Conservation (phyloP, 2,888 invertebrate species). For the Drosophila diplacantha region DNA sequence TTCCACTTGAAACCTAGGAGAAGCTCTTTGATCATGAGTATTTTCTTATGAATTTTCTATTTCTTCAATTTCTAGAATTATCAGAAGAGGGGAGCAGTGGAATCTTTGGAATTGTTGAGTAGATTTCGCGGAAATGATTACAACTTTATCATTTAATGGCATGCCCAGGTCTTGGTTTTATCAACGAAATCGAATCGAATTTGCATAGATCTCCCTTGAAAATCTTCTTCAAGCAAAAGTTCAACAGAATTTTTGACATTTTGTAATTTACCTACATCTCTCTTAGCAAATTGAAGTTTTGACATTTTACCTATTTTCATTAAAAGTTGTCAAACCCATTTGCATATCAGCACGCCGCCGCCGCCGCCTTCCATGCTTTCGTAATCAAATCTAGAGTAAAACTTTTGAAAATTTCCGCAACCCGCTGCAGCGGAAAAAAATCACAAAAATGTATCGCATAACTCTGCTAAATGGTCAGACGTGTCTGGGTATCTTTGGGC, state of each 20-base stretch:
- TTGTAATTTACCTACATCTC: slow-evolving; percentile 7
- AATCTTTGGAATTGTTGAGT: not conserved
- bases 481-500: slow-evolving; percentile 40
- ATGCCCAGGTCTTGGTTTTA: slow-evolving; percentile 7
- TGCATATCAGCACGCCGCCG: slow-evolving; percentile 12
- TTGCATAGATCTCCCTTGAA: slow-evolving; percentile 1
- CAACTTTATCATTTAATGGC: slow-evolving; percentile 3
- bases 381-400: slow-evolving; percentile 40
- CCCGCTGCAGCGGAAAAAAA: slow-evolving; percentile 16
- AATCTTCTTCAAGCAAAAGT: slow-evolving; percentile 8
- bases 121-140: slow-evolving; percentile 1
- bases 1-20: not conserved
- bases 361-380: slow-evolving; percentile 4
- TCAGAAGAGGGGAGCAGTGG: no score
- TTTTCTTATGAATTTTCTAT: not conserved
- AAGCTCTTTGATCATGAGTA: slow-evolving; percentile 10
- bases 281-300: slow-evolving; percentile 24
- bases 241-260: slow-evolving; percentile 11
- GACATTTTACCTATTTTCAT: slow-evolving; percentile 28
- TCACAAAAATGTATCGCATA: slow-evolving; percentile 44
- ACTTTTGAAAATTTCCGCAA: slow-evolving; percentile 25
- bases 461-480: slow-evolving; percentile 58
- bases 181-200: not conserved
- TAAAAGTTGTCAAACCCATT: slow-evolving; percentile 26
- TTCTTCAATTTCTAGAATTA: not conserved